Evolutionary conservation across 2,888 invertebrate genomes (phyloP).

Genomic region (Pseudococcus jackbeardsleyi): DNA sequence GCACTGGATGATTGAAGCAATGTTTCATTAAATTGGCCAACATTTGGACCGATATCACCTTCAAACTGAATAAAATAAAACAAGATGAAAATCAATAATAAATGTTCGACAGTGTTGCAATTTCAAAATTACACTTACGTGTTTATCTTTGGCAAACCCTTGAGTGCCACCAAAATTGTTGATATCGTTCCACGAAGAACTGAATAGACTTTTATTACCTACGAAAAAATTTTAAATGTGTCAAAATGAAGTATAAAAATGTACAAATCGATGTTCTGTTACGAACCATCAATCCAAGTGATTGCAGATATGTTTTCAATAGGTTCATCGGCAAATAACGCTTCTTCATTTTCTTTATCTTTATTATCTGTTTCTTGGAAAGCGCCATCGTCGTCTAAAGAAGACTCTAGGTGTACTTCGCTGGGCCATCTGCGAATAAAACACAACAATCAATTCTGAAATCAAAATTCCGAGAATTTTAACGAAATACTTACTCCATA

Average conservation of each 20-base stretch:
- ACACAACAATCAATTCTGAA: not conserved
- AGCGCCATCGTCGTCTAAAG: slow-evolving; percentile 55
- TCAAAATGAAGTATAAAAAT: not conserved
- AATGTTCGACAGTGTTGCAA: not conserved
- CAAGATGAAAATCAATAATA: not conserved
- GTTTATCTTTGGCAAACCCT: not conserved
- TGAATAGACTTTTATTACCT: slow-evolving; percentile 52
- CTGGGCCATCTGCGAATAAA: slow-evolving; percentile 47
- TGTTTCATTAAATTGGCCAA: slow-evolving; percentile 41
- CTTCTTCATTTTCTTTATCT: slow-evolving; percentile 42
- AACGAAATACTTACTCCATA: slow-evolving; percentile 50
- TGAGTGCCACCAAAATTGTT: not conserved
- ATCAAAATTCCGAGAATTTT: not conserved
- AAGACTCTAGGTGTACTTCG: slow-evolving; percentile 59
- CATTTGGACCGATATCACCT: slow-evolving; percentile 1
- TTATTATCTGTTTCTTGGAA: slow-evolving; percentile 5
- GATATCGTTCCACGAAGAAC: slow-evolving; percentile 38
- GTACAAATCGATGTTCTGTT: not conserved
- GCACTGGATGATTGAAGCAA: not conserved
- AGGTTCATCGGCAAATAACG: slow-evolving; percentile 31
- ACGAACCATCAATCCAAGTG: slow-evolving; percentile 21
- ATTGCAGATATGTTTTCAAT: slow-evolving; percentile 25
- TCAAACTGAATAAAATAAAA: slow-evolving; percentile 70
- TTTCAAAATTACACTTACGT: not conserved
- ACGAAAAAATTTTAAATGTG: not conserved